Conservation (phyloP, 2,888 invertebrate genomes). For the Myathropa florea region DNA sequence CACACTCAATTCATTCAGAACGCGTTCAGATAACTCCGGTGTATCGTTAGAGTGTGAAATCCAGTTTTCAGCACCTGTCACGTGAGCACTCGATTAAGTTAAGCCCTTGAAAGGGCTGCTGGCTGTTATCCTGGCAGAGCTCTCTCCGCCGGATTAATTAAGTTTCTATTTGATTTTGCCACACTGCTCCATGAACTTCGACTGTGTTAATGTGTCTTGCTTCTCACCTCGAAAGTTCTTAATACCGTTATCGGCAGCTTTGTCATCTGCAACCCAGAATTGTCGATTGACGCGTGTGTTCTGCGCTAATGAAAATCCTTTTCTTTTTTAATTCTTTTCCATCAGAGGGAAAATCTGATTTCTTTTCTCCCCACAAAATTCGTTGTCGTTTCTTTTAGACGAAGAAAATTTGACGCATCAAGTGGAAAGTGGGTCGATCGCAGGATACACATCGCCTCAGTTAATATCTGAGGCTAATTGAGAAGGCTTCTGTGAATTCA, state of each 20-base stretch:
- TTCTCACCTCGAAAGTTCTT: conserved; percentile 30
- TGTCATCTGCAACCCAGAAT: neutral
- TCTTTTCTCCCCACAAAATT: conserved; percentile 1
- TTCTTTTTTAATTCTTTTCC: conserved; percentile 31
- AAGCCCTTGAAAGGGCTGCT: neutral
- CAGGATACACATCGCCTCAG: conserved; percentile 11
- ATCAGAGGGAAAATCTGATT: conserved; percentile 6
- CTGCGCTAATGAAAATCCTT: neutral
- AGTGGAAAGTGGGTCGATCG: neutral
- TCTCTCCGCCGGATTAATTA: conserved; percentile 20
- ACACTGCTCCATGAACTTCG: neutral
- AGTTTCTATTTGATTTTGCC: conserved; percentile 34
- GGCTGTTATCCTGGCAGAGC: no score
- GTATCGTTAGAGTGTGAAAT: neutral
- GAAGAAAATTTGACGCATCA: neutral
- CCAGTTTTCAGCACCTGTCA: neutral
- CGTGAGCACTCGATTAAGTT: neutral
- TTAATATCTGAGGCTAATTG: conserved; percentile 27
- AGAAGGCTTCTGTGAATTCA: conserved; percentile 30
- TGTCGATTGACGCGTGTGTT: conserved; percentile 3
- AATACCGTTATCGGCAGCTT: neutral
- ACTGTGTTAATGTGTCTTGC: conserved; percentile 13
- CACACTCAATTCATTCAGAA: neutral
- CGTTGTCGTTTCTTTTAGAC: neutral
- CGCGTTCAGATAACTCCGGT: neutral